Evolutionary conservation across 2,888 invertebrate species (phyloP), one percentile per base, ranked within the genome.

Genomic region (Leptothorax acervorum): DNA sequence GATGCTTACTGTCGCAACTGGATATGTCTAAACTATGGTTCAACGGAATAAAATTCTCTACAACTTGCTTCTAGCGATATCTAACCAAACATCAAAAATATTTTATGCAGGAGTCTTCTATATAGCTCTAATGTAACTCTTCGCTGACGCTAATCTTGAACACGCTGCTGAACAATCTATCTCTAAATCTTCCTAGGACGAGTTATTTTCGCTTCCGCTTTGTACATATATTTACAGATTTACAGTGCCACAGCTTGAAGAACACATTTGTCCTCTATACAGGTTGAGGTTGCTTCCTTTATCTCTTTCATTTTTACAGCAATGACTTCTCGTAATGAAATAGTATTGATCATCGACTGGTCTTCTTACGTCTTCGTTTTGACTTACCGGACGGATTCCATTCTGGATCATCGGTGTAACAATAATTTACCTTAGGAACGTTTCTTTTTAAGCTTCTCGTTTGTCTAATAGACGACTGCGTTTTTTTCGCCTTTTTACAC

Each of bases 341-440:
- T 51, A 86, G 74, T 87, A 88, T 86, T 60, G 85, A 94, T 94
- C 93, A 94, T 94, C 94, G 94, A 90, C 87, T 91, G 85, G 89
- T 92, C 86, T 91, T 94, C 85, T 92, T 94, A 45, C 93, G 92
- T 85, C 90, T 93, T 60, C 93, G 92, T 88, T 92, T 94, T 45
- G 89, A 89, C 83, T 91, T 91, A 88, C 89, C 92, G 90, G 93
- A 93, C 89, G 93, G 92, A 91, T 92, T 92, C 90, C 93, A 93
- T 78, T 94, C 94, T 65, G 92, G 90, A 89, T 94, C 94, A 85
- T 94, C 94, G 82, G 92, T 86, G 86, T 93, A 94, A 82, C 90
- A 92, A 90, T 95, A 94, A 90, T 93, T 93, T 60, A 94, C 93
- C 87, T 93, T 94, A 83, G 94, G 93, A 82, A 93, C 88, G 85